Conservation (phyloP, 2,113 vertebrate genomes). For the Barbus barbus region DNA sequence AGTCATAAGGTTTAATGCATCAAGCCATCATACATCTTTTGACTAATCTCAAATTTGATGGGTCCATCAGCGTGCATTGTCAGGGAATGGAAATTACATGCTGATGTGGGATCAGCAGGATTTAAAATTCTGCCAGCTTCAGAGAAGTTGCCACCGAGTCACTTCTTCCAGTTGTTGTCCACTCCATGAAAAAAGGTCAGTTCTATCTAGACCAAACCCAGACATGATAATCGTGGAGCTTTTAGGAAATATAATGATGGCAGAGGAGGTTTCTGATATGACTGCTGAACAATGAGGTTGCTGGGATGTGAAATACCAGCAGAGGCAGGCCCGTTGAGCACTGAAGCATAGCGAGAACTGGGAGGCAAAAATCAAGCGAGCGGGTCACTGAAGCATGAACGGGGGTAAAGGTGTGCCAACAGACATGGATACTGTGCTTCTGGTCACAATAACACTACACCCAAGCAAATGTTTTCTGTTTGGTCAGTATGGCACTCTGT, state of each 20-base stretch:
- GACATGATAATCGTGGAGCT: background rate
- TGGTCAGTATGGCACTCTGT: slow-evolving; percentile 29
- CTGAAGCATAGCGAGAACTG: slow-evolving; percentile 50
- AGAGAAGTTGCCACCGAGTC: background rate
- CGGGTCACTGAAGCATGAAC: slow-evolving; percentile 30
- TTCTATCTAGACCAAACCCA: background rate
- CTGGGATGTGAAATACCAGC: slow-evolving; percentile 19
- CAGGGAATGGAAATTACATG: background rate
- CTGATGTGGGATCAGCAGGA: background rate
- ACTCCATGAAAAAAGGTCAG: background rate
- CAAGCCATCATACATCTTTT: background rate
- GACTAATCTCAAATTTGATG: slow-evolving; percentile 15
- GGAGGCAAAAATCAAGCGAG: slow-evolving; percentile 46
- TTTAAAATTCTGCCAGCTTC: background rate
- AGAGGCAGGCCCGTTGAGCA: slow-evolving; percentile 32
- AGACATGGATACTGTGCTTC: slow-evolving; percentile 2
- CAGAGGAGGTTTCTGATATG: background rate
- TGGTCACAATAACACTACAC: slow-evolving; percentile 23
- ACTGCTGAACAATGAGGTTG: background rate
- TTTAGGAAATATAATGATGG: background rate
- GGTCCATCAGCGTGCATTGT: background rate
- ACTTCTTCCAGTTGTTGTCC: background rate
- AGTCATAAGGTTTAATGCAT: slow-evolving; percentile 29
- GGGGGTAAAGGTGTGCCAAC: slow-evolving; percentile 44
- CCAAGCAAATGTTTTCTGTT: slow-evolving; percentile 42